Conservation (phyloP, 2,888 invertebrate genomes). For the Pyralis farinalis region DNA sequence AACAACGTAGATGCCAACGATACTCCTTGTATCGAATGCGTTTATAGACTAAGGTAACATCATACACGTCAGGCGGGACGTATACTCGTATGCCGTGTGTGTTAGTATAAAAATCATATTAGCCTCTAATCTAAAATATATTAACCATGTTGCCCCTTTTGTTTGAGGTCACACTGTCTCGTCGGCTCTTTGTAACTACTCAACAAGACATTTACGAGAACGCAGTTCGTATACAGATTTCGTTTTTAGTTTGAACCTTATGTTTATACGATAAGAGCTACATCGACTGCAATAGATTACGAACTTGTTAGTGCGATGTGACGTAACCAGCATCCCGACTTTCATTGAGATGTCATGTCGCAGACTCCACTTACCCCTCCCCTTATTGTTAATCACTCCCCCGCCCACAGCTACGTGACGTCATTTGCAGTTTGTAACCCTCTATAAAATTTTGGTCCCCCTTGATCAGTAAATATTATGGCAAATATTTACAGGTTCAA, state of each 20-base stretch:
- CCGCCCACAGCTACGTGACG: slow-evolving; percentile 36
- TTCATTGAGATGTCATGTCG: slow-evolving; percentile 40
- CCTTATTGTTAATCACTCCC: slow-evolving; percentile 32
- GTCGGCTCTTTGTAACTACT: slow-evolving; percentile 18
- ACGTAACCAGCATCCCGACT: slow-evolving; percentile 34
- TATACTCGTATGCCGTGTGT: no score
- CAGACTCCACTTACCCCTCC: slow-evolving; percentile 17
- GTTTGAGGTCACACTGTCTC: slow-evolving; percentile 20
- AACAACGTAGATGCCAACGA: no score
- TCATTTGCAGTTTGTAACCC: slow-evolving; percentile 35
- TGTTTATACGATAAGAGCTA: slow-evolving; percentile 1
- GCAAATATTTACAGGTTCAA: no score
- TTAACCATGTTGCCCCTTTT: no score
- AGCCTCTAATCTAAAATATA: no score
- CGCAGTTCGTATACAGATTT: slow-evolving; percentile 6
- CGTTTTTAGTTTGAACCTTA: slow-evolving; percentile 4
- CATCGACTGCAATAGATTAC: not conserved
- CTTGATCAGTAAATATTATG: slow-evolving; percentile 25
- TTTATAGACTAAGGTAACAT: no score
- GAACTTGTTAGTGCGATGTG: slow-evolving; percentile 19
- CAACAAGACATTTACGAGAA: slow-evolving; percentile 1
- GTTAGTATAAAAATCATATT: no score
- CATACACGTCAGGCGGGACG: no score
- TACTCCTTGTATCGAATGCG: no score
- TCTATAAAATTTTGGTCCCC: slow-evolving; percentile 29